These are phyloP conservation scores for Escarpia spicata DNA, from an alignment of 2,888 invertebrate genomes.

Conservation along the genomic window DNA sequence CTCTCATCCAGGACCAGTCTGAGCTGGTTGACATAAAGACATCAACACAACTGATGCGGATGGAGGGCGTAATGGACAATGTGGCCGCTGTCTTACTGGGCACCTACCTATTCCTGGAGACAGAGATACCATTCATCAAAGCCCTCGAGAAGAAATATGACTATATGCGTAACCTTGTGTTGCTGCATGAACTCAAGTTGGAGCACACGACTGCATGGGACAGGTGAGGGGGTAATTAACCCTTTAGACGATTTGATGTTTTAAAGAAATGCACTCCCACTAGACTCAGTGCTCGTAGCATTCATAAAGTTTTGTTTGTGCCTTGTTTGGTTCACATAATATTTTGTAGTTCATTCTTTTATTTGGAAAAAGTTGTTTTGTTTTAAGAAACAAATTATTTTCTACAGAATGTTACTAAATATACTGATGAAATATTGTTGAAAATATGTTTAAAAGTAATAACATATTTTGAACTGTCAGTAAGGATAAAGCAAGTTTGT, in stretches of 20 bases:
- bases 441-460: too few species aligned
- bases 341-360: too few species aligned
- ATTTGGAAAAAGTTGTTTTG: too few species aligned
- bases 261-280: too few species aligned
- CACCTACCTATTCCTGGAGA: conserved; percentile 13
- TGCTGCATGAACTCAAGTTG: conserved; percentile 51
- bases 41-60: conserved; percentile 42
- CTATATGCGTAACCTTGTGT: conserved; percentile 45
- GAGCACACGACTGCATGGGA: conserved; percentile 52
- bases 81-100: conserved; percentile 56
- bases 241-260: background rate
- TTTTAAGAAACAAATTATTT: too few species aligned
- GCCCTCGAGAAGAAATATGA: conserved; percentile 48
- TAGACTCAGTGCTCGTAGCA: too few species aligned
- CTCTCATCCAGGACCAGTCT: conserved; percentile 25
- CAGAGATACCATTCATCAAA: conserved; percentile 33
- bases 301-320: too few species aligned
- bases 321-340: too few species aligned
- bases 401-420: too few species aligned
- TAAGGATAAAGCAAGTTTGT: too few species aligned
- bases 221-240: conserved; percentile 43
- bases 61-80: conserved; percentile 51
- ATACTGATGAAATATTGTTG: too few species aligned
- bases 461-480: too few species aligned
- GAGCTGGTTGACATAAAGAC: conserved; percentile 41